Base-by-base conservation (phyloP, 2,797 vertebrate species). In the Tinamus major region DNA sequence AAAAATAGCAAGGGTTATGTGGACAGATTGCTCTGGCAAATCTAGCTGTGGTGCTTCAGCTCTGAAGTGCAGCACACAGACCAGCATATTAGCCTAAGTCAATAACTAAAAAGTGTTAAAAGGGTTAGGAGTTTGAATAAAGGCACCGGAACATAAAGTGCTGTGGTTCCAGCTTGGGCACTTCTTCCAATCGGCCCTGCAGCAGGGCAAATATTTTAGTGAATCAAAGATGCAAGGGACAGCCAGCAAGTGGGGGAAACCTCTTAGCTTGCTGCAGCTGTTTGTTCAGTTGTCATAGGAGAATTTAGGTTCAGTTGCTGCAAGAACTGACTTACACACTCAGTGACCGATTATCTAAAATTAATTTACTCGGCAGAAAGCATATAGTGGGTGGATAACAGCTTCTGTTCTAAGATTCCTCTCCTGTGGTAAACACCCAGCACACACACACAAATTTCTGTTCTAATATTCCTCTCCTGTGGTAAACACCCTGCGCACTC, bases 391-490 rank as follows among this genome's bases (percentile, higher is more conserved):
- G n/a, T 46, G 13, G 20, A 26, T 7, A 51, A 23, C 2, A 4
- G 12, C 56, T 79, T 75, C 41, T 49, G 15, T 21, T 56, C 10
- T 21, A 44, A 55, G 31, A 49, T 6, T 82, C 61, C 62, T 42
- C 16, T 76, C 41, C 27, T 53, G 5, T 0, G 2, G n/a, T 19
- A n/a, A 53, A 35, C 2, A 4, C 11, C 15, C n/a, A 5, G 9
- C 17, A 27, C 12, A 3, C 39, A 41, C 39, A 41, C 44, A 46
- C 18, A 8, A 19, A 46, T 46, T 46, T 46, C 44, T 46, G 44
- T 23, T 48, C 7, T 18, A 44, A 49, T 27, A 44, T 6, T 78
- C 59, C 62, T 42, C 16, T 76, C 46, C 31, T 46, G 5, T 0
- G 2, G n/a, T 2, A 42, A 6, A 35, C 2, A 4, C 11, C 15